Percentiles rank a stretch among this genome's conserved stretches.
Conservation (phyloP, 2,113 vertebrate species). For the Eurystomus gularis region DNA sequence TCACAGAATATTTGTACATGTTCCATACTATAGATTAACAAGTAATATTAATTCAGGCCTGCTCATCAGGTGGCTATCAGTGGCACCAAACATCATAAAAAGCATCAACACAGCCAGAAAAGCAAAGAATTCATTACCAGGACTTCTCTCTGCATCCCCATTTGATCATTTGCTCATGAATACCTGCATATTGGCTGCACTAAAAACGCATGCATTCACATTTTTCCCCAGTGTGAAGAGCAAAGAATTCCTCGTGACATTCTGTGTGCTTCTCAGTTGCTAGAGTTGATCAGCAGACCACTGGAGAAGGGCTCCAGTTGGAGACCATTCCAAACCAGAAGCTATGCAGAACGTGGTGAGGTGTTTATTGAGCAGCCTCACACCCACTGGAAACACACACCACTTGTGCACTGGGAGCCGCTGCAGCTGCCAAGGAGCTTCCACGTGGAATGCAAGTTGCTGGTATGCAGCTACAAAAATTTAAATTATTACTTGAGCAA, state of each 20-base stretch:
- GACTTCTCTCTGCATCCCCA: neutral
- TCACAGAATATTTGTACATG: neutral
- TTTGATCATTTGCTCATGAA: accelerated
- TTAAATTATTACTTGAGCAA: neutral
- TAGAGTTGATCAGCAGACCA: neutral
- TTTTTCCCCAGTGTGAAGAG: neutral
- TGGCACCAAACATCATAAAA: neutral
- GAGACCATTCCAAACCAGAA: neutral
- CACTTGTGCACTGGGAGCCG: neutral
- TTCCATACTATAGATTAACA: neutral
- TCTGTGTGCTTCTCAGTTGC: neutral
- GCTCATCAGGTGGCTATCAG: neutral
- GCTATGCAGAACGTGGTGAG: neutral
- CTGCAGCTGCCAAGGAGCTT: constrained; percentile 6
- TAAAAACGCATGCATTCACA: neutral
- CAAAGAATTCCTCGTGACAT: neutral
- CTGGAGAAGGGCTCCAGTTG: neutral
- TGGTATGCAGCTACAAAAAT: neutral
- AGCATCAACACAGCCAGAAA: neutral
- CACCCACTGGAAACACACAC: neutral
- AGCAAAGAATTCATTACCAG: neutral
- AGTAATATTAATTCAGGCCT: neutral
- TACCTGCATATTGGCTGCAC: neutral
- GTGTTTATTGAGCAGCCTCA: neutral
- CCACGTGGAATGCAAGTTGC: neutral